A percentile compares a stretch with the other conserved stretches of the same genome.
These are phyloP conservation scores for Sceliomorpha sp. DNA, from an alignment of 2,888 invertebrate genomes.

Conservation along the genomic window DNA sequence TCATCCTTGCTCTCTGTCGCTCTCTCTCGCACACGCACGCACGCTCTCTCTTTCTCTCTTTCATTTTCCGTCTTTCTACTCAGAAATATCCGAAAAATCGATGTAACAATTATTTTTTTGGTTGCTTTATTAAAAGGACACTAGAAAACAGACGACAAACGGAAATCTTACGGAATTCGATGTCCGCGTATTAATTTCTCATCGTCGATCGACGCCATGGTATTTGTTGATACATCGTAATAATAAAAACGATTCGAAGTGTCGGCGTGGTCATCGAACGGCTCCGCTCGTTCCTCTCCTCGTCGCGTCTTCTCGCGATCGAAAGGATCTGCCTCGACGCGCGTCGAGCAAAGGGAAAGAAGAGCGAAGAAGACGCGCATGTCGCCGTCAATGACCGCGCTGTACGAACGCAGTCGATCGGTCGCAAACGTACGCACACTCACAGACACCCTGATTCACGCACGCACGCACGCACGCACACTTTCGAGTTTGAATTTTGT, in stretches of 20 bases:
- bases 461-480: conserved; percentile 55
- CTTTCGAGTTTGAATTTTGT: conserved; percentile 50
- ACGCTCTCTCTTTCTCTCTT: conserved; percentile 25
- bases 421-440: conserved; percentile 49
- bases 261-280: conserved; percentile 74
- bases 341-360: conserved; percentile 41
- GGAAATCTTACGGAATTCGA: conserved; percentile 50
- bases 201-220: conserved; percentile 59
- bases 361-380: conserved; percentile 63
- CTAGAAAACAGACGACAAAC: conserved; percentile 59
- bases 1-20: conserved; percentile 24
- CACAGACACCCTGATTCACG: too few species aligned
- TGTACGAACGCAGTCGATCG: conserved; percentile 52
- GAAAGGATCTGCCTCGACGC: too few species aligned
- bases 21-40: conserved; percentile 18
- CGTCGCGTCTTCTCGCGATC: conserved; percentile 22
- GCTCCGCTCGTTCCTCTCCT: conserved; percentile 64
- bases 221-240: conserved; percentile 70
- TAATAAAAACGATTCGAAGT: conserved; percentile 67
- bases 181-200: conserved; percentile 49
- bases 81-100: conserved; percentile 56
- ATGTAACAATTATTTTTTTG: conserved; percentile 53
- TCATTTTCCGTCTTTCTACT: conserved; percentile 37
- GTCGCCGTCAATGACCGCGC: conserved; percentile 75
- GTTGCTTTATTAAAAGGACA: conserved; percentile 56